These are phyloP conservation scores for Perognathus longimembris DNA, from an alignment of 2,113 vertebrate species.

Conservation along the genomic window DNA sequence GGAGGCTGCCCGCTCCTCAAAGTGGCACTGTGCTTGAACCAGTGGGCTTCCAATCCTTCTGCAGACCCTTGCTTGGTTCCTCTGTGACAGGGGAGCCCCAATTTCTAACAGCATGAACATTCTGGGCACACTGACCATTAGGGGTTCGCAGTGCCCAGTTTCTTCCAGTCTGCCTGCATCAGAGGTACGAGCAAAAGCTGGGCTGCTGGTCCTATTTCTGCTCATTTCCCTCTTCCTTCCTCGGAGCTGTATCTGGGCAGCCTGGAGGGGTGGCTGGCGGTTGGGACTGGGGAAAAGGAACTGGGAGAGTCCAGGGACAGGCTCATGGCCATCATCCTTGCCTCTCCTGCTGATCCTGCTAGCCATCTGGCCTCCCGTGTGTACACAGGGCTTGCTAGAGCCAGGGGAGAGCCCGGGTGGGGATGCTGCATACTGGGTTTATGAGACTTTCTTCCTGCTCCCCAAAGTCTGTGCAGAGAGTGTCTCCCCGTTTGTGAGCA, in stretches of 20 bases:
- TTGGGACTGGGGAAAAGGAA: not conserved
- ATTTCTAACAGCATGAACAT: not conserved
- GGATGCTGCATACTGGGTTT: not conserved
- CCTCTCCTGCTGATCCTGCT: slow-evolving; percentile 6
- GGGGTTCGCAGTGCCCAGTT: too few species aligned
- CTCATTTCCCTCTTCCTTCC: not conserved
- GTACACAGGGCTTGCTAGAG: not conserved
- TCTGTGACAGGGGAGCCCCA: not conserved
- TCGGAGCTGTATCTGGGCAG: not conserved
- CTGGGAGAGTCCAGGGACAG: slow-evolving; percentile 23
- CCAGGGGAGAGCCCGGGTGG: not conserved
- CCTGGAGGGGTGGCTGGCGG: not conserved
- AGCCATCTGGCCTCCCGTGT: slow-evolving; percentile 56
- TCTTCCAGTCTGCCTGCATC: not conserved
- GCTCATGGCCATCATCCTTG: not conserved
- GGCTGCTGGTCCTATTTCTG: not conserved
- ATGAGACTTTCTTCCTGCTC: not conserved
- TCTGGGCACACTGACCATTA: not conserved
- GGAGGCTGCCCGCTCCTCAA: not conserved
- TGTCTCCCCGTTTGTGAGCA: not conserved
- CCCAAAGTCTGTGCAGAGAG: not conserved
- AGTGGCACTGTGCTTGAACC: not conserved
- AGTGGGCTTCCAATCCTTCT: not conserved
- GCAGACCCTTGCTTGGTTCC: not conserved
- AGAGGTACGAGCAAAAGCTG: not conserved